Base-by-base conservation (phyloP, 2,113 vertebrate species). In the Forbesichthys papilliferus region DNA sequence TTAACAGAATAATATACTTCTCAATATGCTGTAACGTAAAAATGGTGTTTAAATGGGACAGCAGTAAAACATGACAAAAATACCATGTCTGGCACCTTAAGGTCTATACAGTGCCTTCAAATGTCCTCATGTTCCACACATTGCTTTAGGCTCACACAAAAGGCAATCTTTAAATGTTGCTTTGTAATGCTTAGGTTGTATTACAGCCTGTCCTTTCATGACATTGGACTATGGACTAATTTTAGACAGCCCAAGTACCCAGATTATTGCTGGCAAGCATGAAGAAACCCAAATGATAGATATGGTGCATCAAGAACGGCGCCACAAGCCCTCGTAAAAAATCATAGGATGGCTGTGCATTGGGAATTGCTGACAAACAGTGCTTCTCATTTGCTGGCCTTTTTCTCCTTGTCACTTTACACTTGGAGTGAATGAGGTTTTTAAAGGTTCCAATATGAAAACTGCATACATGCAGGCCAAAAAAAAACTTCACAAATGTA, bases 281-380 rank as follows among this genome's bases (percentile, higher is more conserved):
- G 71, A 78, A 71, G 68, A 73, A 75, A 80, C 61, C 27, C 55
- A 64, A 58, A 66, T 90, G 88, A 91, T 87, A 80, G 84, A 90
- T 91, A 86, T 73, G 67, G 53, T 55, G 68, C 77, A 74, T 56
- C 68, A 69, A 70, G 48, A 74, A 84, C 69, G 66, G 72, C 90
- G 90, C 87, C 88, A 89, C 69, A 82, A 75, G 79, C 55, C 52
- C 75, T 84, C 79, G 53, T 84, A 79, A 85, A 75, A 89, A 87
- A 80, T 78, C 86, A 86, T 73, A 67, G 81, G 74, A 75, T 67
- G 75, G 74, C 68, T 71, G 77, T 74, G 88, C 83, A 83, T 71
- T 68, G 84, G 88, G 86, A 87, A 85, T 83, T 79, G 70, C 74
- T 89, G 88, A 86, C 83, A 91, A 85, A 84, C 65, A 74, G 81